phyloP scores from a whole-genome alignment of 2,113 vertebrate species.

The Paratilapia polleni region DNA sequence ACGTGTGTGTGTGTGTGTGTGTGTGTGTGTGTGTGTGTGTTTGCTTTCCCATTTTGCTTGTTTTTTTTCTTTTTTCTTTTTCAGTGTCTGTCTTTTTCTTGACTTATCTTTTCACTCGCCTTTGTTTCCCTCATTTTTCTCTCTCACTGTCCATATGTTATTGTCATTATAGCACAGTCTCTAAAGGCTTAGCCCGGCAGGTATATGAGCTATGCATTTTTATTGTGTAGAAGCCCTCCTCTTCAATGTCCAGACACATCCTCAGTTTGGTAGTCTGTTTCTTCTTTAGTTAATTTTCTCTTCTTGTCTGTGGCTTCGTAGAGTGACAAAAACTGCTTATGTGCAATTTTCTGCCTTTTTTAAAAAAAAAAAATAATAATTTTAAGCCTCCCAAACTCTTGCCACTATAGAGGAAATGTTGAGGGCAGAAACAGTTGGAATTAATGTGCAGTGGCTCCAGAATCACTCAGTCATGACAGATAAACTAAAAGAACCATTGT shows the following conservation, averaged over 20 bases:
- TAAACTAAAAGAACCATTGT: conserved; percentile 43
- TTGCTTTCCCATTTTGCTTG: conserved; percentile 34
- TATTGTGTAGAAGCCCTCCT: conserved; percentile 35
- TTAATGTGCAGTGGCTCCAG: conserved; percentile 38
- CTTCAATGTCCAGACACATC: conserved; percentile 16
- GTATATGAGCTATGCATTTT: conserved; percentile 49
- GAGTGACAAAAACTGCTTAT: conserved; percentile 27
- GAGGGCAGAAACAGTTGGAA: conserved; percentile 34
- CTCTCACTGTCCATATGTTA: conserved; percentile 53
- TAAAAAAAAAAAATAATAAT: too few relatives aligned
- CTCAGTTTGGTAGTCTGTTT: conserved; percentile 25
- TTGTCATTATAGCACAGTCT: conserved; percentile 39
- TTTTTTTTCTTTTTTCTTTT: neutral
- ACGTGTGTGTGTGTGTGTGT: neutral
- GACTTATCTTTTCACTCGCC: conserved; percentile 38
- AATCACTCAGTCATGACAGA: conserved; percentile 46
- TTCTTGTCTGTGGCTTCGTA: conserved; percentile 29
- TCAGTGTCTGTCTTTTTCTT: conserved; percentile 20
- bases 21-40: neutral
- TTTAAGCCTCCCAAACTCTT: neutral
- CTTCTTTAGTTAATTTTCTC: conserved; percentile 21
- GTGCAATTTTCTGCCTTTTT: conserved; percentile 17
- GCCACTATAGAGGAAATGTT: conserved; percentile 38
- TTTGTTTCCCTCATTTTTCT: conserved; percentile 27
- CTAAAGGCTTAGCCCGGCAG: conserved; percentile 47